Evolutionary conservation across 2,797 vertebrate species (phyloP).

Genomic region (Botia almorhae): DNA sequence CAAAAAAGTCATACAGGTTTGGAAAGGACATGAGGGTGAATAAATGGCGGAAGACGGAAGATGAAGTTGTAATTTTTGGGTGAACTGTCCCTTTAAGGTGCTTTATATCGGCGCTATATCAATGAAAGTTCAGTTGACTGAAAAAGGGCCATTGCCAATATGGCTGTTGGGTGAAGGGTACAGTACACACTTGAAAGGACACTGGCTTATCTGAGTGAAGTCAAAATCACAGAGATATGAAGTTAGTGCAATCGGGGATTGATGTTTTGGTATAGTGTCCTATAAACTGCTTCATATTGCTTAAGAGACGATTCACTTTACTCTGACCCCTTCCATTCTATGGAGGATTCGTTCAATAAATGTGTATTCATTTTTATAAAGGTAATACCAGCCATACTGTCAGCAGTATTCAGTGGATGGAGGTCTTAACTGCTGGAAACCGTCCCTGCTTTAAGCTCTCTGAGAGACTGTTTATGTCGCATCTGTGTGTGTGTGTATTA

Average conservation of each 20-base stretch:
- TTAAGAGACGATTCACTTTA: not conserved
- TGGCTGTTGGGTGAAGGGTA: too few species aligned
- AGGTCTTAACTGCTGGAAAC: slow-evolving; percentile 17
- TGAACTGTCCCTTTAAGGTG: too few species aligned
- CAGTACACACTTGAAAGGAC: not conserved
- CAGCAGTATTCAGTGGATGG: slow-evolving; percentile 21
- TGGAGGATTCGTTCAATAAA: not conserved
- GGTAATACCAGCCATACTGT: slow-evolving; percentile 18
- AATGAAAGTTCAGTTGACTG: too few species aligned
- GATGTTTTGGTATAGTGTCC: not conserved
- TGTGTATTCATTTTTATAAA: slow-evolving; percentile 20
- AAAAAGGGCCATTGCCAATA: too few species aligned
- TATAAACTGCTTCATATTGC: not conserved
- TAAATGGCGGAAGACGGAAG: too few species aligned
- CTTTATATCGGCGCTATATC: too few species aligned
- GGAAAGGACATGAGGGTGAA: too few species aligned
- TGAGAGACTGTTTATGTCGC: slow-evolving; percentile 29
- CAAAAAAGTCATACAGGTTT: too few species aligned
- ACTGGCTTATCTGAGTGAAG: not conserved
- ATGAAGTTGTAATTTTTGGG: too few species aligned
- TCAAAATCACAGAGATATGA: not conserved
- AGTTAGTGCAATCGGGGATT: not conserved
- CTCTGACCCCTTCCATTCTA: not conserved
- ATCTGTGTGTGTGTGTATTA: slow-evolving; percentile 41
- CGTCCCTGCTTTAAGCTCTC: slow-evolving; percentile 18